Base-by-base conservation (phyloP, 2,797 vertebrate genomes). In the Melanotaenia trifasciata region DNA sequence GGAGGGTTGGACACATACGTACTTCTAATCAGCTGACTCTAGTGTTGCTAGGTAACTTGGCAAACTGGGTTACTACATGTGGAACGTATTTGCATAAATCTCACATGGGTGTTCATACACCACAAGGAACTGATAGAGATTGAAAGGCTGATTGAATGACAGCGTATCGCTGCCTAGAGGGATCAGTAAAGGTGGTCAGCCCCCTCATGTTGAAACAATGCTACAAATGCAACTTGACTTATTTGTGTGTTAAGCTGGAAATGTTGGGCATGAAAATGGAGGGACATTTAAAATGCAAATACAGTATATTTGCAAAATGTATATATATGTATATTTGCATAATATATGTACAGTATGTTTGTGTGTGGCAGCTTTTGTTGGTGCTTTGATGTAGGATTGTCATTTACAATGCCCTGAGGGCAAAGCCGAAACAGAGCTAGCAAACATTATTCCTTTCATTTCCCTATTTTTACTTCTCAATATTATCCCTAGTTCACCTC, bases 41-140 rank as follows among this genome's bases (percentile, higher is more conserved):
- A 72, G 87, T 89, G 93, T 94, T 93, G 93, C 93, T 94, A 94
- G 93, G 94, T 90, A 94, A 94, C 92, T 89, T 83, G 67, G 76
- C 88, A 85, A 94, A 94, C 89, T 93, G 89, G 89, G 85, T 89
- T 92, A 88, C 87, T 81, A 93, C 86, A 87, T 84, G 89, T 89
- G 73, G 83, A 87, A 77, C 79, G 66, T 74, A 89, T 93, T 90
- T 92, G 84, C 91, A 92, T 93, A 87, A 85, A 83, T 85, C 75
- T 89, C 86, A 84, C 72, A 76, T 72, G 71, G 68, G 72, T 73
- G 76, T 80, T 83, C 58, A 43, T 64, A 74, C 30, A 59, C 28
- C 61, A 43, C 43, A n/a, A 72, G 50, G 73, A 59, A 57, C 59
- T 11, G 12, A 74, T 32, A 74, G 68, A 51, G 60, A 14, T 24